Conservation (phyloP, 2,113 vertebrate genomes). For the Corythornis cristatus region DNA sequence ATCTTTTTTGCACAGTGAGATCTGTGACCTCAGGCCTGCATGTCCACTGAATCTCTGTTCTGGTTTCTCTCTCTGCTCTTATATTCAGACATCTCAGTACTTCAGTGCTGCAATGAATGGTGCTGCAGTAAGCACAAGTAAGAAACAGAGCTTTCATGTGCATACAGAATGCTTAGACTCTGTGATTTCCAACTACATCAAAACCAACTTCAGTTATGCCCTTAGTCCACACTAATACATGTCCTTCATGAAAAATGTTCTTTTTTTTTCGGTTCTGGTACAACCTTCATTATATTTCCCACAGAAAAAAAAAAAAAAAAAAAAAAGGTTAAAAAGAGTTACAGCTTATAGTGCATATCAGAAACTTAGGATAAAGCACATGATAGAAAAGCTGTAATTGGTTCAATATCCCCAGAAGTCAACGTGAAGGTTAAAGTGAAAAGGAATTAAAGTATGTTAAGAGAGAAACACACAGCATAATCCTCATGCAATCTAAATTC, state of each 20-base stretch:
- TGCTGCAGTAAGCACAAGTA: conserved; percentile 35
- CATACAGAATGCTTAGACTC: not conserved
- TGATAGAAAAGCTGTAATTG: not conserved
- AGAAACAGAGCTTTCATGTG: conserved; percentile 34
- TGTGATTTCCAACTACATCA: conserved; percentile 30
- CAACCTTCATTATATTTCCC: not conserved
- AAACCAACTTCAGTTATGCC: conserved; percentile 20
- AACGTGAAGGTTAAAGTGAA: conserved; percentile 15
- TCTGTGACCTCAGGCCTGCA: not conserved
- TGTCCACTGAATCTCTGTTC: not conserved
- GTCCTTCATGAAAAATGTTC: conserved; percentile 8
- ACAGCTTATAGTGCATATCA: not conserved
- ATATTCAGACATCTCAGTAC: conserved; percentile 5
- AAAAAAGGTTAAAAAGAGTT: not conserved
- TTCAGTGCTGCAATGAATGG: not conserved
- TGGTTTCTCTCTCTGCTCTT: not conserved
- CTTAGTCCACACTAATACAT: conserved; percentile 1
- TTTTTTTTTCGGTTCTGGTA: not conserved
- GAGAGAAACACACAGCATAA: not conserved
- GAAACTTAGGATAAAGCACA: conserved; percentile 2
- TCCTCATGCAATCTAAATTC: not conserved
- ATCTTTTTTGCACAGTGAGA: not conserved
- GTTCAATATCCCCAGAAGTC: conserved; percentile 4
- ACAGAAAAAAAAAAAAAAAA: not conserved
- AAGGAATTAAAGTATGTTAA: not conserved